A percentile compares a stretch with the other conserved stretches of the same genome.
phyloP scores from a whole-genome alignment of 53 echinoderm and acorn worm genomes.

The Luidia sarsii region DNA sequence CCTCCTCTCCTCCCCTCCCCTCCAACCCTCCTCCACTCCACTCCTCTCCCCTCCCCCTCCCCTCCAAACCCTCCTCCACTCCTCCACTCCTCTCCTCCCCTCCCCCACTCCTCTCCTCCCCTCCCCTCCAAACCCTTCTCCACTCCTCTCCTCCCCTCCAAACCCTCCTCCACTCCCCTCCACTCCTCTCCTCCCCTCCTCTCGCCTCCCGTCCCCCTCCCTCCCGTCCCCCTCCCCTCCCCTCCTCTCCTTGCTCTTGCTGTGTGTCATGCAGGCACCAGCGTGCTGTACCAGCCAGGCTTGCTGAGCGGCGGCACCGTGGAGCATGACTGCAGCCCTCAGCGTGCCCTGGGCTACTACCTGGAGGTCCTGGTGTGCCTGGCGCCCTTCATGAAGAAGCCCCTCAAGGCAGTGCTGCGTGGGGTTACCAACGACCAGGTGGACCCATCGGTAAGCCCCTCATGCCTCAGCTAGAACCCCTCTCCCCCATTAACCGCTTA shows the following conservation, averaged over 20 bases:
- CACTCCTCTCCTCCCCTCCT: neutral
- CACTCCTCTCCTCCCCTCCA: too few relatives aligned
- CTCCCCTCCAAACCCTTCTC: too few relatives aligned
- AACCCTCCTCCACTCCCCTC: too few relatives aligned
- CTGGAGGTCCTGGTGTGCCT: conserved; percentile 81
- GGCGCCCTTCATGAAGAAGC: conserved; percentile 93
- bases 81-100: too few relatives aligned
- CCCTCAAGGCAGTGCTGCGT: conserved; percentile 80
- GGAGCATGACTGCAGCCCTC: conserved; percentile 89
- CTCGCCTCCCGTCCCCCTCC: neutral
- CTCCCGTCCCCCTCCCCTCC: too few relatives aligned
- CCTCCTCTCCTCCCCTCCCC: too few relatives aligned
- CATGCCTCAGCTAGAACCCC: too few relatives aligned
- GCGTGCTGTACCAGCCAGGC: conserved; percentile 87
- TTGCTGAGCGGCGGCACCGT: conserved; percentile 80
- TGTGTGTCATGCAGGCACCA: conserved; percentile 82
- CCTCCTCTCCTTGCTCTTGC: neutral
- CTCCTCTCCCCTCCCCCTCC: too few relatives aligned
- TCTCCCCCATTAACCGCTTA: too few relatives aligned
- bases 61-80: too few relatives aligned
- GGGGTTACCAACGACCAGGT: conserved; percentile 91
- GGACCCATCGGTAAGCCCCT: conserved; percentile 95
- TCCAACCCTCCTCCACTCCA: too few relatives aligned
- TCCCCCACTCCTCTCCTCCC: too few relatives aligned
- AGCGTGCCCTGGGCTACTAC: conserved; percentile 86